Evolutionary conservation across 2,113 vertebrate species (phyloP).

Genomic region (Mus pahari): DNA sequence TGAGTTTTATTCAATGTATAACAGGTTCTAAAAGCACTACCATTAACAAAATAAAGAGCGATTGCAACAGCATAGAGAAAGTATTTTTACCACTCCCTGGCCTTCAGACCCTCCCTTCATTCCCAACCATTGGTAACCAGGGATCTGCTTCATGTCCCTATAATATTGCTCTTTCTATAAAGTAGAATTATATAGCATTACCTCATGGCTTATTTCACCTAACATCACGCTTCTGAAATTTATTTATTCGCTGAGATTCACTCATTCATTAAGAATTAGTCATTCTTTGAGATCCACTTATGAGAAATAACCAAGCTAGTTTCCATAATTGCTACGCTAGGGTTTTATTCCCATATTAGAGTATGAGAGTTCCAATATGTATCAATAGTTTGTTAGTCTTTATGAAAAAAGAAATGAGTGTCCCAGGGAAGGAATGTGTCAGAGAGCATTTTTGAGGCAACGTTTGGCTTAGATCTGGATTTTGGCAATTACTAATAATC

Average conservation of each 20-base stretch:
- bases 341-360: background rate
- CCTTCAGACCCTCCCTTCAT: background rate
- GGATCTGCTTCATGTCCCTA: background rate
- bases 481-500: background rate
- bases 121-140: background rate
- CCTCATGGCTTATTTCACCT: background rate
- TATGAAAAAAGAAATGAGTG: background rate
- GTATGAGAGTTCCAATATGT: background rate
- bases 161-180: slow-evolving; percentile 19
- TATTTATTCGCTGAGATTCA: background rate
- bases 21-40: background rate
- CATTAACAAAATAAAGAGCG: background rate
- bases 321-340: background rate
- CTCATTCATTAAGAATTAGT: background rate
- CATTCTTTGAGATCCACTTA: background rate
- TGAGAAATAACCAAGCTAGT: background rate
- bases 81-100: background rate
- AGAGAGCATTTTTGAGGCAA: background rate
- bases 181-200: background rate
- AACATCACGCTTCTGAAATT: background rate
- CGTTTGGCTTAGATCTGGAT: background rate
- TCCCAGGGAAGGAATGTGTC: background rate
- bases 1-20: background rate
- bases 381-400: background rate
- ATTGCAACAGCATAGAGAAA: background rate